Evolutionary conservation across 2,888 invertebrate species (phyloP).

Genomic region (Hemaris fuciformis): DNA sequence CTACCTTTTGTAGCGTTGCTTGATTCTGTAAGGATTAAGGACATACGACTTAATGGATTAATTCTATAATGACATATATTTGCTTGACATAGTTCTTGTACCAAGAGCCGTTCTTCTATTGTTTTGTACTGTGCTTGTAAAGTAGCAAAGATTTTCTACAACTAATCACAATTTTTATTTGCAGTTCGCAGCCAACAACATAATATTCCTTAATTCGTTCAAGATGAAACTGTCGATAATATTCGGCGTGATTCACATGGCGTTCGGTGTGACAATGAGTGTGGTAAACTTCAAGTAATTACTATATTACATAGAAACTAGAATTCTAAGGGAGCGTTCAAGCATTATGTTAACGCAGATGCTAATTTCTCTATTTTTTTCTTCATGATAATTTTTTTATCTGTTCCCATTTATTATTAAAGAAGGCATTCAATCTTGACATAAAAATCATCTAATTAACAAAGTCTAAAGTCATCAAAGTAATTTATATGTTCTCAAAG

Average conservation of each 20-base stretch:
- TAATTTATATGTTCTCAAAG: too few species aligned
- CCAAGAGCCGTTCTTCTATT: too few species aligned
- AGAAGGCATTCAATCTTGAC: too few species aligned
- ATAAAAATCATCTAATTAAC: too few species aligned
- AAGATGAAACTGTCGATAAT: conserved; percentile 89
- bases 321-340: conserved; percentile 36
- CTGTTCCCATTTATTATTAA: neutral
- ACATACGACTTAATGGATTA: too few species aligned
- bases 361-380: neutral
- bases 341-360: conserved; percentile 19
- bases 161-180: conserved; percentile 26
- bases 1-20: too few species aligned
- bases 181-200: conserved; percentile 83
- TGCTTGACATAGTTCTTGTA: too few species aligned
- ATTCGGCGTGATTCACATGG: conserved; percentile 87
- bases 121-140: too few species aligned
- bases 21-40: too few species aligned
- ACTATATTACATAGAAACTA: conserved; percentile 77
- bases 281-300: conserved; percentile 83
- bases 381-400: neutral
- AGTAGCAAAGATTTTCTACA: neutral
- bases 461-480: too few species aligned
- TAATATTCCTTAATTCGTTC: conserved; percentile 87
- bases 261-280: conserved; percentile 86
- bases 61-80: too few species aligned